Evolutionary conservation across 2,113 vertebrate species (phyloP).

Genomic region (Ahaetulla prasina): DNA sequence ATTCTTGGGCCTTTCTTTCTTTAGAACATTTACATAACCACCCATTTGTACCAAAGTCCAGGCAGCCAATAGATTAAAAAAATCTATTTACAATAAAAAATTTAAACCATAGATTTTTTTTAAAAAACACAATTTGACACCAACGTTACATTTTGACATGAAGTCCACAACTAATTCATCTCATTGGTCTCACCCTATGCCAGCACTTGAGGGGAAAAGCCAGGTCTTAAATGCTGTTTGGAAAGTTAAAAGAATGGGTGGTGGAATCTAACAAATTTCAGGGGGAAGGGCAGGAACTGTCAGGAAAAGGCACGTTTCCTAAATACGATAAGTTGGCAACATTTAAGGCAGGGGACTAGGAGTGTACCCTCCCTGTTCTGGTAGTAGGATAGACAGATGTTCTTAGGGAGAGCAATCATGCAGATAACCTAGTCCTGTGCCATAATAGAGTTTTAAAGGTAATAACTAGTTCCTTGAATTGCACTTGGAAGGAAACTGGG

Average conservation of each 20-base stretch:
- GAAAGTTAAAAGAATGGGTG: neutral
- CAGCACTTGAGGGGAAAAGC: neutral
- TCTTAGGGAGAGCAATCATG: neutral
- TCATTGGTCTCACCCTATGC: neutral
- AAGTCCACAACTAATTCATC: neutral
- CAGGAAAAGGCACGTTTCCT: neutral
- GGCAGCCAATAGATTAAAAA: neutral
- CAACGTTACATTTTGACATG: neutral
- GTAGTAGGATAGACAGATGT: neutral
- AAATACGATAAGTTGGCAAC: neutral
- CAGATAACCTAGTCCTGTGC: neutral
- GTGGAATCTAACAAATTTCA: neutral
- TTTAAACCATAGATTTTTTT: neutral
- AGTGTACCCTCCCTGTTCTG: neutral
- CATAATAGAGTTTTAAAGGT: neutral
- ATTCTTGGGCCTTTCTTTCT: neutral
- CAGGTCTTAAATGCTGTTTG: neutral
- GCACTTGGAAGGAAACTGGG: neutral
- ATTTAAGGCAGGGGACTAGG: neutral
- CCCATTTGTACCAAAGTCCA: neutral
- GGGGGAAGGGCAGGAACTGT: neutral
- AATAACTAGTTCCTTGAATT: neutral
- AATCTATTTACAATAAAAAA: neutral
- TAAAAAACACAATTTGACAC: neutral
- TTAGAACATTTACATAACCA: neutral